A percentile compares a stretch with the other conserved stretches of the same genome.
These are phyloP conservation scores for Sylvicapra grimmia DNA, from an alignment of 2,113 vertebrate genomes.

Conservation along the genomic window DNA sequence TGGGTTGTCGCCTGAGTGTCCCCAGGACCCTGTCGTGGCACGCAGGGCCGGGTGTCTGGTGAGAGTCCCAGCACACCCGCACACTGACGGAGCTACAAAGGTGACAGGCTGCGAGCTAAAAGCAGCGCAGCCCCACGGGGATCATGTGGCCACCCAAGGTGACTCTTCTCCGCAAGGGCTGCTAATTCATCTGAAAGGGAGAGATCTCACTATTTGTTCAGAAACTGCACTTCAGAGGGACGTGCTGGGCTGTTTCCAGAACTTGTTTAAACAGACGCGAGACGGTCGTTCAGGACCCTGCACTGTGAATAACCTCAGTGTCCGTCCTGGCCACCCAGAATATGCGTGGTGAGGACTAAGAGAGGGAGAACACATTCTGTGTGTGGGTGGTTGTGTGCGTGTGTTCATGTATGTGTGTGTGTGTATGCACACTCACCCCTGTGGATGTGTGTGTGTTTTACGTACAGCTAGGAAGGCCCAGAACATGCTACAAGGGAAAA, in stretches of 20 bases:
- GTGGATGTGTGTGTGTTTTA: rapidly evolving
- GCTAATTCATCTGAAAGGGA: neutral
- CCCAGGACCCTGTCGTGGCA: no score
- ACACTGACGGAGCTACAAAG: rapidly evolving
- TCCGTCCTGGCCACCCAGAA: neutral
- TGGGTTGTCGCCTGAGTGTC: neutral
- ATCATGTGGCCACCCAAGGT: rapidly evolving
- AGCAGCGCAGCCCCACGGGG: neutral
- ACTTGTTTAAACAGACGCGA: neutral
- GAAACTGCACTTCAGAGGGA: neutral
- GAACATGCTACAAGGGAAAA: rapidly evolving
- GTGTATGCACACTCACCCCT: neutral
- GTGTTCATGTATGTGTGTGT: rapidly evolving
- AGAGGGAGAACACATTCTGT: neutral
- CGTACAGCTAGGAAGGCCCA: neutral
- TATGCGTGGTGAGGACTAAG: rapidly evolving
- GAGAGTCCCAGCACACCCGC: neutral
- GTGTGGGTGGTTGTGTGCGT: no score
- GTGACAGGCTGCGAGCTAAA: rapidly evolving
- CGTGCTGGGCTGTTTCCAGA: neutral
- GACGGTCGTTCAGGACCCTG: rapidly evolving
- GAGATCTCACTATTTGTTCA: neutral
- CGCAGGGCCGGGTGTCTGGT: rapidly evolving
- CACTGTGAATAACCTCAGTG: neutral
- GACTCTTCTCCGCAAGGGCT: neutral